Conservation (phyloP, 1,140 invertebrate genomes). For the Lordiphosa collinella region DNA sequence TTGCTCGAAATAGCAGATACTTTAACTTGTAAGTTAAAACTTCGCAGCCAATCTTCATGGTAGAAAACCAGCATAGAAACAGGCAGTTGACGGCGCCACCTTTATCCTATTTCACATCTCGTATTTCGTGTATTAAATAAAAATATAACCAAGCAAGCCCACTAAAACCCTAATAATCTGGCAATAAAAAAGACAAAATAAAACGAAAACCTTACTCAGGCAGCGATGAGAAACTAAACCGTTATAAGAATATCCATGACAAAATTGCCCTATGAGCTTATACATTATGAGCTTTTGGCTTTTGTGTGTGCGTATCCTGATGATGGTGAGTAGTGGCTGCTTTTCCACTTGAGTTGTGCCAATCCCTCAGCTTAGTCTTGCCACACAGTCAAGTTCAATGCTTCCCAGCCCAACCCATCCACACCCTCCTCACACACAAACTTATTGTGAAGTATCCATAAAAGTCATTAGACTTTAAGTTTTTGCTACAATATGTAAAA, state of each 20-base stretch:
- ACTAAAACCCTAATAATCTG: constrained; percentile 17
- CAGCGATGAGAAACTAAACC: constrained; percentile 28
- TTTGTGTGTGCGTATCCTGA: constrained; percentile 7
- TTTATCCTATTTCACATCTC: neutral
- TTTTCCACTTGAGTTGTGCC: constrained; percentile 44
- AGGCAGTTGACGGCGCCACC: too few relatives aligned
- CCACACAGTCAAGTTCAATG: constrained; percentile 7
- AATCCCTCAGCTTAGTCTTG: constrained; percentile 44
- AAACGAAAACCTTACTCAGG: constrained; percentile 7
- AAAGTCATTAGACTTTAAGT: constrained; percentile 68
- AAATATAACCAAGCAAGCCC: too few relatives aligned
- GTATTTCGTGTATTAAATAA: too few relatives aligned
- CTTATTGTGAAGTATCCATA: constrained; percentile 47
- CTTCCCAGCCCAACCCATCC: neutral
- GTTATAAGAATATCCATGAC: constrained; percentile 24
- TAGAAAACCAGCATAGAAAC: too few relatives aligned
- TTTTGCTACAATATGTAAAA: constrained; percentile 24
- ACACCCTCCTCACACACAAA: neutral
- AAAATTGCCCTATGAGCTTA: constrained; percentile 2
- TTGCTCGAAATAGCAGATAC: too few relatives aligned
- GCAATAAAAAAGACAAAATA: constrained; percentile 17
- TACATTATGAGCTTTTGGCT: constrained; percentile 48
- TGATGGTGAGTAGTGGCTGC: constrained; percentile 6
- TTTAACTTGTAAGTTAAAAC: too few relatives aligned
- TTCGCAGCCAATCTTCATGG: too few relatives aligned